These are phyloP conservation scores for Liasis olivaceus DNA, from an alignment of 2,797 vertebrate genomes.

Conservation along the genomic window DNA sequence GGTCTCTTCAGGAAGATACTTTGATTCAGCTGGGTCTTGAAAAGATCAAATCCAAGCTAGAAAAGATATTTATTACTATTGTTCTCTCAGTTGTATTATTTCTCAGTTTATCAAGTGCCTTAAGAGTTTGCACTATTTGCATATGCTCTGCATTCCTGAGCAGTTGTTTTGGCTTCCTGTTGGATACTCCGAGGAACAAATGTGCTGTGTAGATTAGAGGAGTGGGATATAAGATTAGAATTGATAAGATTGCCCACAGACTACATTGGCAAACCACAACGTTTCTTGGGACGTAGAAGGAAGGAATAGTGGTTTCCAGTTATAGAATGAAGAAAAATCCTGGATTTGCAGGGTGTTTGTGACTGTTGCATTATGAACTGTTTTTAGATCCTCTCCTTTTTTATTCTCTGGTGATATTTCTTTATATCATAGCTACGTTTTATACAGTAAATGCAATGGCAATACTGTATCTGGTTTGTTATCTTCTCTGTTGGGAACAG, in stretches of 20 bases:
- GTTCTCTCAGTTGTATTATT: conserved; percentile 29
- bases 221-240: conserved; percentile 68
- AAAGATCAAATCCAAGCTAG: neutral
- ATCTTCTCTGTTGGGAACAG: neutral
- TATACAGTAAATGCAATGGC: neutral
- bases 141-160: conserved; percentile 52
- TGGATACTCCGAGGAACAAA: conserved; percentile 67
- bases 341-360: neutral
- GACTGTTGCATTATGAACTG: neutral
- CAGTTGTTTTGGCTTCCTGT: conserved; percentile 69
- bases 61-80: neutral
- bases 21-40: conserved; percentile 1
- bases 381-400: conserved; percentile 9
- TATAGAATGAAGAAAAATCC: conserved; percentile 26
- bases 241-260: conserved; percentile 61
- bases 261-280: conserved; percentile 64
- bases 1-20: neutral
- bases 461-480: neutral
- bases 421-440: neutral
- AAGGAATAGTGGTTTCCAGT: conserved; percentile 57
- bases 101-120: conserved; percentile 60
- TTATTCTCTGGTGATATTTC: neutral
- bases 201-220: conserved; percentile 73
- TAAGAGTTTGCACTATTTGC: conserved; percentile 39
- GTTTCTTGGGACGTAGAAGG: conserved; percentile 65